Evolutionary conservation across 1,140 invertebrate genomes (phyloP).

Genomic region (Elymnias hypermnestra): DNA sequence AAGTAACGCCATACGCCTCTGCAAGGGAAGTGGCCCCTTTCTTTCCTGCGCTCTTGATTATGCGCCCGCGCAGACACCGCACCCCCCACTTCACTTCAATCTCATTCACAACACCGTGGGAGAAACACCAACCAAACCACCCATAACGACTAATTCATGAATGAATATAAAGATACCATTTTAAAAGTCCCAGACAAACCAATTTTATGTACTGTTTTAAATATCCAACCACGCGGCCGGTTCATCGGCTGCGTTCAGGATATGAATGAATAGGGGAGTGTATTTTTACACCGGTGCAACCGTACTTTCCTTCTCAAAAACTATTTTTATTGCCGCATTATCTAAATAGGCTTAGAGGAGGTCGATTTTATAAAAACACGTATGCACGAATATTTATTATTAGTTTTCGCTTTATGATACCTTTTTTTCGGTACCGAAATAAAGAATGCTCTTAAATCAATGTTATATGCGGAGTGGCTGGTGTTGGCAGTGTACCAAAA

Average conservation of each 20-base stretch:
- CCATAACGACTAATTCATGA: conserved; percentile 48
- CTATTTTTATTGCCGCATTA: conserved; percentile 37
- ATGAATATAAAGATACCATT: conserved; percentile 48
- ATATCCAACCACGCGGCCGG: conserved; percentile 29
- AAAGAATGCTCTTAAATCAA: conserved; percentile 20
- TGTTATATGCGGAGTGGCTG: conserved; percentile 14
- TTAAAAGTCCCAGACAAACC: conserved; percentile 18
- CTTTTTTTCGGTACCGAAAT: conserved; percentile 19
- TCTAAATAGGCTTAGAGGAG: conserved; percentile 20
- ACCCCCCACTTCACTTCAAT: conserved; percentile 20
- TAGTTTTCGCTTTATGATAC: conserved; percentile 10
- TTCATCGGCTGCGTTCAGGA: conserved; percentile 22
- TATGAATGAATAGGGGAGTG: conserved; percentile 40
- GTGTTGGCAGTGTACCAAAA: conserved; percentile 16
- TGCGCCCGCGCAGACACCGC: conserved; percentile 20
- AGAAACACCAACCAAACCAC: conserved; percentile 33
- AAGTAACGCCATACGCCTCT: conserved; percentile 49
- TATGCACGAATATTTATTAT: conserved; percentile 3
- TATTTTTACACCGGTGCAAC: conserved; percentile 34
- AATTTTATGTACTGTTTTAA: conserved; percentile 31
- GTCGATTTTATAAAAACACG: conserved; percentile 10
- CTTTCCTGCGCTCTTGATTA: conserved; percentile 40
- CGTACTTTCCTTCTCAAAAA: conserved; percentile 21
- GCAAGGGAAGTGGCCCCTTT: conserved; percentile 57
- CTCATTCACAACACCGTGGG: conserved; percentile 54